phyloP scores from a whole-genome alignment of 2,888 invertebrate genomes.

The Meloe dianella region DNA sequence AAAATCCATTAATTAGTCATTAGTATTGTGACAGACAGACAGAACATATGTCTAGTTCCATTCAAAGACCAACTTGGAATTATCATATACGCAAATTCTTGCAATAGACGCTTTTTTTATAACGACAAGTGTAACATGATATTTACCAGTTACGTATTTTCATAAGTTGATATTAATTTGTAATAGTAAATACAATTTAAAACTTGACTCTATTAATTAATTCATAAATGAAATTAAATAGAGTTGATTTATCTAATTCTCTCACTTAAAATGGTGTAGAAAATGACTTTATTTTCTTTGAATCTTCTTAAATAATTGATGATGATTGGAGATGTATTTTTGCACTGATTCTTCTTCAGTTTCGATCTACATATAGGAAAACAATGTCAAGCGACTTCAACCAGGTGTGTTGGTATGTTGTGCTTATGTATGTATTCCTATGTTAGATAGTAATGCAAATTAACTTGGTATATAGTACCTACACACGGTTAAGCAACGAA shows the following conservation, averaged over 20 bases:
- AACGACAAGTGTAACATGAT: not conserved
- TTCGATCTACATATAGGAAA: slow-evolving; percentile 1
- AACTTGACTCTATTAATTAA: slow-evolving; percentile 24
- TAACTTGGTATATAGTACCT: slow-evolving; percentile 46
- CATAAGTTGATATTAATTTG: not conserved
- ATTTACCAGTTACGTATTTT: not conserved
- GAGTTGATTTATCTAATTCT: slow-evolving; percentile 20
- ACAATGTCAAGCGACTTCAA: slow-evolving; percentile 11
- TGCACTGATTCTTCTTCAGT: slow-evolving; percentile 4
- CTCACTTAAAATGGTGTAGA: slow-evolving; percentile 23
- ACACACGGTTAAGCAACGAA: slow-evolving; percentile 30
- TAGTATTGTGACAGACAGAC: slow-evolving; percentile 35
- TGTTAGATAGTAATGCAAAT: slow-evolving; percentile 29
- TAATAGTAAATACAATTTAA: slow-evolving; percentile 15
- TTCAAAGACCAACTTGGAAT: slow-evolving; percentile 7
- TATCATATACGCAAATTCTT: slow-evolving; percentile 5
- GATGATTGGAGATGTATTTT: slow-evolving; percentile 29
- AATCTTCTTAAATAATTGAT: slow-evolving; percentile 27
- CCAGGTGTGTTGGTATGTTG: not conserved
- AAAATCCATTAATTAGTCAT: slow-evolving; percentile 43
- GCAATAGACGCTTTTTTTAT: not conserved
- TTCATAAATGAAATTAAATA: slow-evolving; percentile 18
- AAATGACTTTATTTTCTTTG: slow-evolving; percentile 34
- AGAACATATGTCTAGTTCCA: slow-evolving; percentile 38
- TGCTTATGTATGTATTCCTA: not conserved